Percentiles rank a stretch among this genome's conserved stretches.
Evolutionary conservation across 2,888 invertebrate species (phyloP).

Genomic region (Megamerina dolium): DNA sequence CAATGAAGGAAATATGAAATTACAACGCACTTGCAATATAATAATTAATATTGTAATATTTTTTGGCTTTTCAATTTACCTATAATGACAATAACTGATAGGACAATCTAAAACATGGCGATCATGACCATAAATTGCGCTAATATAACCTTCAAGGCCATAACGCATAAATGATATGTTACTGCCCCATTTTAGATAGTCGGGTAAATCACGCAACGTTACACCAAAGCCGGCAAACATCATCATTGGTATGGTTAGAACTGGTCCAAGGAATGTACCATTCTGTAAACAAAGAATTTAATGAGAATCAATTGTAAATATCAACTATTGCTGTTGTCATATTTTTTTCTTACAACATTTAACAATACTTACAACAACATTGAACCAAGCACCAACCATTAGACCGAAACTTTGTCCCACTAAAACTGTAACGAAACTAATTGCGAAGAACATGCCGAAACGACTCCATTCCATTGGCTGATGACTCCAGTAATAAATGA

Average conservation of each 20-base stretch:
- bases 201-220: conserved; percentile 76
- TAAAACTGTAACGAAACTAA: conserved; percentile 75
- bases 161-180: conserved; percentile 87
- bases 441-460: conserved; percentile 78
- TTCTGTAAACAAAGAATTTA: conserved; percentile 56
- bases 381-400: conserved; percentile 83
- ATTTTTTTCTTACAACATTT: too few relatives aligned
- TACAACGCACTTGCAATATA: too few relatives aligned
- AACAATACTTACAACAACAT: conserved; percentile 78
- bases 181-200: conserved; percentile 84
- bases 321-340: neutral
- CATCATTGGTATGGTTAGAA: conserved; percentile 88
- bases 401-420: conserved; percentile 91
- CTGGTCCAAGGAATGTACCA: conserved; percentile 91
- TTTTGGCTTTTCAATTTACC: conserved; percentile 38
- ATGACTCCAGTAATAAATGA: conserved; percentile 82
- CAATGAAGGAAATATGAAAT: conserved; percentile 12
- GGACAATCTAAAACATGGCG: conserved; percentile 72
- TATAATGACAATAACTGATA: conserved; percentile 73
- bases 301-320: neutral
- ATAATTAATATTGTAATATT: neutral
- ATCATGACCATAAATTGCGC: conserved; percentile 76
- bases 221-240: conserved; percentile 97
- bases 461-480: conserved; percentile 77
- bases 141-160: conserved; percentile 80